These are phyloP conservation scores for Loriculus beryllinus DNA, from an alignment of 2,797 vertebrate genomes.

Conservation along the genomic window DNA sequence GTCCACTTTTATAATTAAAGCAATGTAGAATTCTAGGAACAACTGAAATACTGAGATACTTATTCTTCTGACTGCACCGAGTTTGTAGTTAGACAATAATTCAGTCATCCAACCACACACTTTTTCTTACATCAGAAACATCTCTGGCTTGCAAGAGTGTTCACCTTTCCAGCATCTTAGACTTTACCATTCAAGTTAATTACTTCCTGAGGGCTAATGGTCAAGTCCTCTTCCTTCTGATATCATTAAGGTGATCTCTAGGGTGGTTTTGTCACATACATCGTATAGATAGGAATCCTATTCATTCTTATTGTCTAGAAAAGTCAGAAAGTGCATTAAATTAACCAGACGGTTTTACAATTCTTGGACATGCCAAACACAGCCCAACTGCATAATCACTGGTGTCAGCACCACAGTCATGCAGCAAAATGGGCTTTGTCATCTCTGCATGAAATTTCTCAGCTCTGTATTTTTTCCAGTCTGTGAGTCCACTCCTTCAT, in stretches of 20 bases:
- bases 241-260: background rate
- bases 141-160: background rate
- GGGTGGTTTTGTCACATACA: background rate
- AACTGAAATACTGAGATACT: background rate
- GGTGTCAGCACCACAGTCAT: background rate
- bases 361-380: background rate
- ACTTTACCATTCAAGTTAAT: background rate
- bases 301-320: background rate
- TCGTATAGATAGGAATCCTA: background rate
- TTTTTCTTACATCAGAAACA: background rate
- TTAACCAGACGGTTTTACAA: background rate
- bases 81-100: background rate
- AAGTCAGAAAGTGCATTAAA: background rate
- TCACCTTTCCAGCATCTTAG: background rate
- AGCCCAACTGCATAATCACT: background rate
- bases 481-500: background rate
- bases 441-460: background rate
- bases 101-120: background rate
- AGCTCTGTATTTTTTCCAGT: background rate
- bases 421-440: background rate
- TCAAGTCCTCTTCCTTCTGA: background rate
- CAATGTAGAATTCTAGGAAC: background rate
- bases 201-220: background rate
- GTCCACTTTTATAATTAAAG: background rate
- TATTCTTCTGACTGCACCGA: background rate